These are phyloP conservation scores for Temnothorax unifasciatus DNA, from an alignment of 2,888 invertebrate species.

Conservation along the genomic window DNA sequence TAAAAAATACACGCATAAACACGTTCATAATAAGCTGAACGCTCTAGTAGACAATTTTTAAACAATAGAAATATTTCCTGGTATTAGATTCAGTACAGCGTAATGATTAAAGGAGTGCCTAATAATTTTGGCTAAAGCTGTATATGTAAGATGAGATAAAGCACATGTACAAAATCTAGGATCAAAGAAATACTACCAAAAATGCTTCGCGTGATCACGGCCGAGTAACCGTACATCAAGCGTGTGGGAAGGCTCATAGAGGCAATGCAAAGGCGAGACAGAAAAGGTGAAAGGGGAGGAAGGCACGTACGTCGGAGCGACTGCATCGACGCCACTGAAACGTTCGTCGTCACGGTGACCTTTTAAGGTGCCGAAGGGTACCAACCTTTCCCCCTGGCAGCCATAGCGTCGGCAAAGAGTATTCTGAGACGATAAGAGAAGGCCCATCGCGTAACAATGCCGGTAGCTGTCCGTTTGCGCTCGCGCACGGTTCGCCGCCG, in stretches of 20 bases:
- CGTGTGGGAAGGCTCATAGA: constrained; percentile 28
- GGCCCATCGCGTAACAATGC: constrained; percentile 77
- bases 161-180: background rate
- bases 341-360: constrained; percentile 53
- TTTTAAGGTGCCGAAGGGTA: constrained; percentile 74
- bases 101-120: too few species aligned
- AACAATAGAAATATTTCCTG: too few species aligned
- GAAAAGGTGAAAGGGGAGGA: constrained; percentile 40
- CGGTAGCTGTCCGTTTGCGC: constrained; percentile 67
- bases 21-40: too few species aligned
- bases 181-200: constrained; percentile 21
- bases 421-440: constrained; percentile 74
- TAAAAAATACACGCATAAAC: too few species aligned
- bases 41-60: too few species aligned
- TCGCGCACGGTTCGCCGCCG: constrained; percentile 41
- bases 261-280: constrained; percentile 24
- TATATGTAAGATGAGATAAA: too few species aligned
- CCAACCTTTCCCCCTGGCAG: constrained; percentile 54
- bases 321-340: constrained; percentile 48
- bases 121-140: too few species aligned
- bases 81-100: too few species aligned
- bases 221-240: constrained; percentile 39
- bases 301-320: constrained; percentile 37
- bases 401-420: constrained; percentile 48
- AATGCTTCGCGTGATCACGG: constrained; percentile 18